These are phyloP conservation scores for Dicentrarchus labrax DNA, from an alignment of 2,113 vertebrate species.

Conservation along the genomic window DNA sequence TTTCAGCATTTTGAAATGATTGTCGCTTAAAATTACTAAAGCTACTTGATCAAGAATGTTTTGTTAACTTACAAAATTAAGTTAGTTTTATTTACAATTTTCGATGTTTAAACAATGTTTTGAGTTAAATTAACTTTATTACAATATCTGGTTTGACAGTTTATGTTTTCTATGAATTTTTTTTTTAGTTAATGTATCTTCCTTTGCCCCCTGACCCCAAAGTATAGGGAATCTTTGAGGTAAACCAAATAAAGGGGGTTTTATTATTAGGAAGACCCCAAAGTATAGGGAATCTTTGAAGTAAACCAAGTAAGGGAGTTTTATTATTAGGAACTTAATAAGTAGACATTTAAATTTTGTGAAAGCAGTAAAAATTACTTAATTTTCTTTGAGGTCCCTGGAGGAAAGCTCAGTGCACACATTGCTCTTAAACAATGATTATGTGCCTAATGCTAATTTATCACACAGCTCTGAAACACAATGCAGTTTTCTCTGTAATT, in stretches of 20 bases:
- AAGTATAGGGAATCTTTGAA: neutral
- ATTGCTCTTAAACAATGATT: conserved; percentile 15
- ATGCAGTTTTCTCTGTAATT: conserved; percentile 2
- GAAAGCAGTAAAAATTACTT: conserved; percentile 25
- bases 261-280: conserved; percentile 3
- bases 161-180: neutral
- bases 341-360: neutral
- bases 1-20: no score
- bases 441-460: conserved; percentile 15
- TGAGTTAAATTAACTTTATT: no score
- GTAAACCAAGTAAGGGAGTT: neutral
- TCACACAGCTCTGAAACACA: conserved; percentile 12
- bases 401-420: conserved; percentile 5
- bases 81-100: no score
- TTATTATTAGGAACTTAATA: neutral
- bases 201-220: neutral
- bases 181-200: neutral
- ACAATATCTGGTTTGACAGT: no score
- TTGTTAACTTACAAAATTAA: no score
- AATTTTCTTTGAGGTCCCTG: neutral
- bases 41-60: no score
- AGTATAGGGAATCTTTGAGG: no score
- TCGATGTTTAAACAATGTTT: no score
- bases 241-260: no score
- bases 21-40: no score